Base-by-base conservation (phyloP, 1,140 invertebrate species). In the Pseudomyrmex flavicornis region DNA sequence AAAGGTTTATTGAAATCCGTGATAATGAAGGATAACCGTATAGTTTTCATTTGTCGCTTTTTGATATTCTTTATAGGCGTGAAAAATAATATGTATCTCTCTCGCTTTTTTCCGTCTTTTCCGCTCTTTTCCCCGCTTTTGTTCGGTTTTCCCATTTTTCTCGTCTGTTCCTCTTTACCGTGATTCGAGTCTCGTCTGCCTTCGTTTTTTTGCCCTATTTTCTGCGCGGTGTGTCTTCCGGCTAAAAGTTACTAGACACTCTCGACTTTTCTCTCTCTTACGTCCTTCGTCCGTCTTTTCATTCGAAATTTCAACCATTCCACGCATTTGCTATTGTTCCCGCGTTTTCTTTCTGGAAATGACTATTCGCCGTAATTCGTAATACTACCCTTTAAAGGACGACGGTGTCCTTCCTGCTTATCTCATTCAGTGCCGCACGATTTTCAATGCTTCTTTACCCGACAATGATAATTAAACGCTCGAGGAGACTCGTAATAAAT, bases 381-480 rank as follows among this genome's bases (percentile, higher is more conserved):
- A 88, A 89, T 89, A 89, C 50, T 61, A 73, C 82, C 59, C 65
- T 77, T 65, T 63, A 61, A 35, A 35, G 73, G 12, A 56, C 46
- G 0, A 35, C 35, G 7, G 62, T n/a, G 46, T 83, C 48, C 46
- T 72, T 35, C 48, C 20, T 20, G 44, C n/a, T 62, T 17, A 26
- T 77, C 22, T 68, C 62, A 7, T 15, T 56, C 1, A 48, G n/a
- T 2, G 13, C 35, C 10, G 2, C 54, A 52, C 70, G 26, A 44
- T 65, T 86, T 77, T 69, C 84, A 44, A 46, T 59, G 65, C 58
- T 52, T 77, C 62, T 70, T 61, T n/a, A 12, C 70, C 44, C 22
- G 66, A 58, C 56, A 56, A 54, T 54, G 86, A 82, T 88, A 86
- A 88, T 88, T 88, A 88, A 88, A 83, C 76, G 70, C 83, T 77